Evolutionary conservation across 92 coral and sea anemone species (phyloP), one percentile per base, ranked within the genome.

Genomic region (Pocillopora grandis): DNA sequence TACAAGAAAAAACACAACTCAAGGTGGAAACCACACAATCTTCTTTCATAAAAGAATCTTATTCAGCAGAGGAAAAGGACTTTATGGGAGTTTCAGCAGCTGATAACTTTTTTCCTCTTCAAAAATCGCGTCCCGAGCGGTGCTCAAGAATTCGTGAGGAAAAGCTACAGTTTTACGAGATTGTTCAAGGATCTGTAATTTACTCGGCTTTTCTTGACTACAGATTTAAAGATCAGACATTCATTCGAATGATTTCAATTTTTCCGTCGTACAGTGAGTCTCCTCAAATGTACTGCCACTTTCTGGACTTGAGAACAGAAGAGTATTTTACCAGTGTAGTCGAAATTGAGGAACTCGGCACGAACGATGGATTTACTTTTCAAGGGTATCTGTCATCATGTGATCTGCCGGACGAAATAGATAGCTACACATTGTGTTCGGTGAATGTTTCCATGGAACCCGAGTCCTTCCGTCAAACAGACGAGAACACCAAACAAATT

Each of bases 271-370:
- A 83, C 33, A 80, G 73, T 27, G 86, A 62, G 56, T 10, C 66
- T 20, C 48, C 86, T 13, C 73, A 83, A 63, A 27, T 83, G 63
- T 83, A 83, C 13, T 83, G 86, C 61, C 86, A 83, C 21, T 83
- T 83, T 33, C 9, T 62, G 73, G 86, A 74, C 80, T 55, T 9
- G 13, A 65, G 56, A 21, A 83, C 79, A 0, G 52, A 63, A 12
- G 80, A 83, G 20, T 64, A 37, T 35, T 73, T 83, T 12, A 83
- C 62, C 14, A 83, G 80, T 9, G 27, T 73, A 16, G 80, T 83
- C 18, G 86, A 83, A 73, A 65, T 83, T 10, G 86, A 83, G 64
- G 86, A 75, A 83, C 58, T 83, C 12, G 86, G 80, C 27, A 83
- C 19, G 16, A 83, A 64, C 74, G 2, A 62, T 0, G 86, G 86